A percentile compares a stretch with the other conserved stretches of the same genome.
Conservation (phyloP, 1,140 invertebrate species). For the Microplitis mediator region DNA sequence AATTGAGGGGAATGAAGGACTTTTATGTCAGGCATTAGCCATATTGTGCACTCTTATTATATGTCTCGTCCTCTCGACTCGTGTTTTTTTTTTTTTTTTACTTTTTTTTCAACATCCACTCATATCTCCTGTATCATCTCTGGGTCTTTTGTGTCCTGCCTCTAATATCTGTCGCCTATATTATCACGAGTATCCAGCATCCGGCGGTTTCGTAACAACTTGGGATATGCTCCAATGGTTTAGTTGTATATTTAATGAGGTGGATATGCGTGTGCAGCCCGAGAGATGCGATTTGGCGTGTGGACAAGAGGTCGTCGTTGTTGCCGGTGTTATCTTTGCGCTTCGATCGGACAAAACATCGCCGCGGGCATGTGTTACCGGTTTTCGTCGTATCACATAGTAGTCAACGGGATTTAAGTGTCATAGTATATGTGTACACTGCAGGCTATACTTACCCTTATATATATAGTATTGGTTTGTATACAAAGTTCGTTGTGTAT, state of each 20-base stretch:
- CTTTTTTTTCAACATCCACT: too few relatives aligned
- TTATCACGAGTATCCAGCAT: too few relatives aligned
- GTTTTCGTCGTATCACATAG: slow-evolving; percentile 26
- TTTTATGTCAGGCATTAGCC: too few relatives aligned
- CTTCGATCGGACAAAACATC: slow-evolving; percentile 20
- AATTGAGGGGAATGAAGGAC: too few relatives aligned
- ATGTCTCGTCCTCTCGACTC: too few relatives aligned
- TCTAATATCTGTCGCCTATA: too few relatives aligned
- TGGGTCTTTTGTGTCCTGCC: too few relatives aligned
- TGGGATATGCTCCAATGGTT: too few relatives aligned
- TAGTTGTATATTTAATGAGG: not conserved
- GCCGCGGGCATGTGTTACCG: slow-evolving; percentile 35
- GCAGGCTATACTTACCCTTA: not conserved
- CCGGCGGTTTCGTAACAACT: too few relatives aligned
- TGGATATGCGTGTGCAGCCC: not conserved
- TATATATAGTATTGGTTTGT: not conserved
- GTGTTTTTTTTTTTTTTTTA: too few relatives aligned
- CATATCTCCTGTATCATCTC: too few relatives aligned
- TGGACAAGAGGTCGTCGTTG: not conserved
- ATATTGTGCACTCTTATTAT: too few relatives aligned
- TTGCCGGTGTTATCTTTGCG: slow-evolving; percentile 30
- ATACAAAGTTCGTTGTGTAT: not conserved
- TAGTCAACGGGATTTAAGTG: not conserved
- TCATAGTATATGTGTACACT: not conserved
- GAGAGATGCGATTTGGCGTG: not conserved